Evolutionary conservation across 2,113 vertebrate species (phyloP).

Genomic region (Epinephelus lanceolatus): DNA sequence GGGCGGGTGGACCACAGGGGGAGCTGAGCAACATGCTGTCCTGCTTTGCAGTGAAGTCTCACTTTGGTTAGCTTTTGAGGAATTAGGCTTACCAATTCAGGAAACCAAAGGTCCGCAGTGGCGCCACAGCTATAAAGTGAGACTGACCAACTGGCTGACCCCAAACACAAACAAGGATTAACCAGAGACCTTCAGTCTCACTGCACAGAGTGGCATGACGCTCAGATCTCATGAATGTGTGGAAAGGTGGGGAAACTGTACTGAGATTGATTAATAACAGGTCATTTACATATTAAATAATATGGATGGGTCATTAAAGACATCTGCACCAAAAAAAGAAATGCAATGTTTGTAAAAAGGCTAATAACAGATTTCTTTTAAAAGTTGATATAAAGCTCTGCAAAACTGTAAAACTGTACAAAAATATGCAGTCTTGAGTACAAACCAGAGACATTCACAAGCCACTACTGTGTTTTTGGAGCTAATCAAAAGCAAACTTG

Average conservation of each 20-base stretch:
- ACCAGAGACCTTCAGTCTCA: slow-evolving; percentile 16
- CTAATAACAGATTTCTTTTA: background rate
- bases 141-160: slow-evolving; percentile 27
- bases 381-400: background rate
- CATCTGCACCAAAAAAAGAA: background rate
- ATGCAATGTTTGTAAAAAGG: background rate
- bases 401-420: background rate
- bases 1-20: slow-evolving; percentile 34
- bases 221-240: slow-evolving; percentile 14
- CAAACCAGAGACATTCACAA: background rate
- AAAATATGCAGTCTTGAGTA: background rate
- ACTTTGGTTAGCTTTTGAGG: slow-evolving; percentile 41
- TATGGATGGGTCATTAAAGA: background rate
- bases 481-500: background rate
- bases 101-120: slow-evolving; percentile 44
- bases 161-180: slow-evolving; percentile 44
- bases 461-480: background rate
- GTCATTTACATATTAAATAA: slow-evolving; percentile 4
- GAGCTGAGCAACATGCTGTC: slow-evolving; percentile 30
- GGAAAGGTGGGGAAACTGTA: background rate
- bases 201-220: slow-evolving; percentile 10
- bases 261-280: background rate
- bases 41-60: slow-evolving; percentile 37
- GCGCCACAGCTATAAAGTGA: slow-evolving; percentile 43
- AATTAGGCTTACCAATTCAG: slow-evolving; percentile 44